Evolutionary conservation across 2,888 invertebrate genomes (phyloP).

Genomic region (Folsomia manolachei): DNA sequence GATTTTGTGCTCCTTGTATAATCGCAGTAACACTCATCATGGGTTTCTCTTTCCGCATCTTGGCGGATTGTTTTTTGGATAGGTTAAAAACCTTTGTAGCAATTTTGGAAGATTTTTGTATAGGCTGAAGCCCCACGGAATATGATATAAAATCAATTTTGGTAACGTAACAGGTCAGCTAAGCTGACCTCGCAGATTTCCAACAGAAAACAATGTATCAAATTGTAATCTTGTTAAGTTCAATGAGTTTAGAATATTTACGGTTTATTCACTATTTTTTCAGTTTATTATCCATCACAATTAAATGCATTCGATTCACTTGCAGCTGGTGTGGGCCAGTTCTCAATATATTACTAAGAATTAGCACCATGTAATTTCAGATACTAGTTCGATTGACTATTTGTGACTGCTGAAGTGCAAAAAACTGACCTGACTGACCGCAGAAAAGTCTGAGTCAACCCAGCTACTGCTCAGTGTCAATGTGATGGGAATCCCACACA

Average conservation of each 20-base stretch:
- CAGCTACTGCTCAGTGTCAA: background rate
- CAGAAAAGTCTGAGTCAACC: too few species aligned
- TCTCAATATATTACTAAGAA: too few species aligned
- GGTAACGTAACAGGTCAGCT: background rate
- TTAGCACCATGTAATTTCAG: too few species aligned
- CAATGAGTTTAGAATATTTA: too few species aligned
- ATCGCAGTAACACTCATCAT: constrained; percentile 82
- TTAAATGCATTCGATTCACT: too few species aligned
- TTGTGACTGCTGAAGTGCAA: background rate
- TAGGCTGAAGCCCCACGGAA: background rate
- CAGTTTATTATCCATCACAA: too few species aligned
- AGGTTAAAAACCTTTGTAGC: constrained; percentile 18
- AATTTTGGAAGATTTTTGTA: constrained; percentile 6
- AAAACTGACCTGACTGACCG: background rate
- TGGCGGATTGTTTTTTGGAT: constrained; percentile 49
- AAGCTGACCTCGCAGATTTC: background rate
- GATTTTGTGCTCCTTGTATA: constrained; percentile 65
- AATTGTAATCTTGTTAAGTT: too few species aligned
- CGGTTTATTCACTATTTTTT: too few species aligned
- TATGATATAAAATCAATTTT: background rate
- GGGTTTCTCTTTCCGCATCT: constrained; percentile 83
- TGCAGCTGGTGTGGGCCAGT: too few species aligned
- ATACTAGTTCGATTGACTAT: too few species aligned
- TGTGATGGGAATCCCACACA: background rate
- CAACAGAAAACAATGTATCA: background rate